These are phyloP conservation scores for Pungitius pungitius DNA, from an alignment of 2,113 vertebrate genomes.

Conservation along the genomic window DNA sequence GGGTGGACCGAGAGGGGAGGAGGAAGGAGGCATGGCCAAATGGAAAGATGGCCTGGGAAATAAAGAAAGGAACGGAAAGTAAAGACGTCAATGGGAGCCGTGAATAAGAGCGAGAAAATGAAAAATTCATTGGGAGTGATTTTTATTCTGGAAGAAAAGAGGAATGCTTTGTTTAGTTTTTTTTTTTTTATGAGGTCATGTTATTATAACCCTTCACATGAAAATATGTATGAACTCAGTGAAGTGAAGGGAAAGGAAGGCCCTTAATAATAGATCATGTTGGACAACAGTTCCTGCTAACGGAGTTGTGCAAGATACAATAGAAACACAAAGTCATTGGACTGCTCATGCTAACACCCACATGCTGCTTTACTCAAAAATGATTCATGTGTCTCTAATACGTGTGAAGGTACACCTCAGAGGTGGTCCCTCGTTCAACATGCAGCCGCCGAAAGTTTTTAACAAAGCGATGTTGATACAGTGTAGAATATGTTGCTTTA, in stretches of 20 bases:
- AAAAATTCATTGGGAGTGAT: neutral
- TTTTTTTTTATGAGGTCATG: constrained; percentile 65
- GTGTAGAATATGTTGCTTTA: constrained; percentile 48
- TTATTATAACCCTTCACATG: constrained; percentile 74
- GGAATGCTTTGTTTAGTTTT: constrained; percentile 71
- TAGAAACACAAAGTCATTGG: constrained; percentile 51
- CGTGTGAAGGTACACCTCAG: constrained; percentile 13
- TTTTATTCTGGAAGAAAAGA: constrained; percentile 53
- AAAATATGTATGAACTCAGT: constrained; percentile 74
- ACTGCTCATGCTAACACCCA: constrained; percentile 47
- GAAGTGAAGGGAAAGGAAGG: constrained; percentile 47
- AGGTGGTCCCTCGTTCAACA: constrained; percentile 50
- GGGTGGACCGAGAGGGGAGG: constrained; percentile 24
- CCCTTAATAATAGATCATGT: constrained; percentile 55
- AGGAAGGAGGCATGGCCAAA: constrained; percentile 9
- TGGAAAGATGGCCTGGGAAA: constrained; percentile 14
- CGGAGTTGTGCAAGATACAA: constrained; percentile 53
- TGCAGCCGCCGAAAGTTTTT: constrained; percentile 10
- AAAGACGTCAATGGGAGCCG: constrained; percentile 2
- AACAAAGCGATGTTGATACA: constrained; percentile 31
- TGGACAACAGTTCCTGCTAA: constrained; percentile 53
- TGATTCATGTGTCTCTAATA: constrained; percentile 27
- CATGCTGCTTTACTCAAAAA: constrained; percentile 44
- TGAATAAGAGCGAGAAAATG: constrained; percentile 4
- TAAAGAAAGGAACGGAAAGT: neutral